A percentile compares a stretch with the other conserved stretches of the same genome.
Conservation (phyloP, 2,113 vertebrate species). For the Herpetotheres cachinnans region DNA sequence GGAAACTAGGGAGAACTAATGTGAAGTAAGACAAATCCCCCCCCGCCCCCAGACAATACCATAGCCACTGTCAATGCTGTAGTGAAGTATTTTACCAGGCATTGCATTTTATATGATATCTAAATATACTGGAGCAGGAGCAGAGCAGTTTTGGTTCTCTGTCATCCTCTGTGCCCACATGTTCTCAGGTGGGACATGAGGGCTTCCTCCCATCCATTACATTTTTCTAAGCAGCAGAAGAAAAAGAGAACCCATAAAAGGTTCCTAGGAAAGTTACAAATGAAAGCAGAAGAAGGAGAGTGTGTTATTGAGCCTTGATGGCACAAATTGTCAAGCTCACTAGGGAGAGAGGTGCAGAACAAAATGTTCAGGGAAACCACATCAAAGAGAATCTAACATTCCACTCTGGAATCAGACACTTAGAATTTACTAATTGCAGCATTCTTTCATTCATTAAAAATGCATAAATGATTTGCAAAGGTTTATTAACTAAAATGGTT, state of each 20-base stretch:
- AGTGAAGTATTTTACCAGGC: neutral
- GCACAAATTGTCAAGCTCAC: neutral
- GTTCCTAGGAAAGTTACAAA: neutral
- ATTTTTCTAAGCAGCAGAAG: neutral
- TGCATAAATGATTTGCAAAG: neutral
- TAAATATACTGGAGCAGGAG: neutral
- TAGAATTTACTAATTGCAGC: slow-evolving; percentile 6
- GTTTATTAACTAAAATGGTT: slow-evolving; percentile 17
- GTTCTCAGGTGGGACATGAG: neutral
- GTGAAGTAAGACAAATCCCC: neutral
- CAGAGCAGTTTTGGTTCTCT: neutral
- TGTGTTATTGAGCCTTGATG: neutral
- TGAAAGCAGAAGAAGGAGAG: neutral
- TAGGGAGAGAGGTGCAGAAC: neutral
- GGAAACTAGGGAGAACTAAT: neutral
- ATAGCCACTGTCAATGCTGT: neutral
- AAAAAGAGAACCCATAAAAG: neutral
- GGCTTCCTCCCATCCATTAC: neutral
- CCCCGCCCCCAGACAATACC: neutral
- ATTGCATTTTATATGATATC: neutral
- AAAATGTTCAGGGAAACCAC: neutral
- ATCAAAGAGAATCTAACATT: slow-evolving; percentile 12
- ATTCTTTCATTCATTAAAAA: slow-evolving; percentile 26
- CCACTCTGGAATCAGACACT: neutral
- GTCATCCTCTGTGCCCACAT: neutral